These are phyloP conservation scores for Chironex yamaguchii DNA, from an alignment of 30 jellyfish, hydroid and myxozoan species.

Conservation along the genomic window DNA sequence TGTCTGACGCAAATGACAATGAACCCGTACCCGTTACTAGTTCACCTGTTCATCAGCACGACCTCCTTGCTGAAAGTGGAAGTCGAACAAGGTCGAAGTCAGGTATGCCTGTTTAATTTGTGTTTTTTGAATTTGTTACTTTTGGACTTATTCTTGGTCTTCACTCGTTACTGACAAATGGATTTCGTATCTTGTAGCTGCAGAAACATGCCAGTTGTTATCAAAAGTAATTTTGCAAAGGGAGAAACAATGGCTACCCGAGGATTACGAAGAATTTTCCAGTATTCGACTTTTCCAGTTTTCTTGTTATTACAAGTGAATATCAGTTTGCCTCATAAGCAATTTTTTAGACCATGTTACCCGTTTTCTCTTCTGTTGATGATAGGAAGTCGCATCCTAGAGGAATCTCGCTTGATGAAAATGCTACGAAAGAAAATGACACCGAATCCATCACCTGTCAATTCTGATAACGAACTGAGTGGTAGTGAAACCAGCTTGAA, in stretches of 20 bases:
- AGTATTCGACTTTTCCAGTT: no score
- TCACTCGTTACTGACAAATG: no score
- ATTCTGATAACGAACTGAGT: constrained; percentile 87
- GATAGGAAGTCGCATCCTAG: not conserved
- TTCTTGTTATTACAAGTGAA: no score
- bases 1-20: not conserved
- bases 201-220: no score
- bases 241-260: no score
- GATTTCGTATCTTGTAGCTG: no score
- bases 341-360: no score
- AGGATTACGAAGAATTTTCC: no score
- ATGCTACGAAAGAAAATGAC: constrained; percentile 77
- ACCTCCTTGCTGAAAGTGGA: not conserved
- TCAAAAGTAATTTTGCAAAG: no score
- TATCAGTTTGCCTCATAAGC: no score
- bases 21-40: not conserved
- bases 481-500: constrained; percentile 36
- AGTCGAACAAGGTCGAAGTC: not conserved
- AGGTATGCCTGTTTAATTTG: not conserved
- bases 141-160: no score
- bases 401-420: constrained; percentile 21
- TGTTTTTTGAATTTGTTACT: no score
- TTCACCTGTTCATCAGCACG: not conserved
- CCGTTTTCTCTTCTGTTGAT: not conserved
- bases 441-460: constrained; percentile 96